Conservation (phyloP, 2,888 invertebrate species). For the Marasmarcha lunaedactyla region DNA sequence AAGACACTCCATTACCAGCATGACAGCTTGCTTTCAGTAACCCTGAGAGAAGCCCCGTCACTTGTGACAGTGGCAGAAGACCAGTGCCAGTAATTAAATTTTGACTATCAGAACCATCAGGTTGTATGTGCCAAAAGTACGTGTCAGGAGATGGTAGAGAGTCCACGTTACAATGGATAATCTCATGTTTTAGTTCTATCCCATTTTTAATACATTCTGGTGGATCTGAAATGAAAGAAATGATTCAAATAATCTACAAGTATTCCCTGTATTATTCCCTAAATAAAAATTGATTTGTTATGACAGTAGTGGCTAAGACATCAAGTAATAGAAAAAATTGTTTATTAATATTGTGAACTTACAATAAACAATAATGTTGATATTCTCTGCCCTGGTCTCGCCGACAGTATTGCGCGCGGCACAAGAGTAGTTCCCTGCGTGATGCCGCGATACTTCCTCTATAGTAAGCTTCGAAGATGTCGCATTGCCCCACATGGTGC, state of each 20-base stretch:
- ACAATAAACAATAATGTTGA: constrained; percentile 48
- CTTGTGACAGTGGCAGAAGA: constrained; percentile 41
- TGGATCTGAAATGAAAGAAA: constrained; percentile 30
- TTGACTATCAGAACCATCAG: constrained; percentile 41
- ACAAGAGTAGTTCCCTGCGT: constrained; percentile 50
- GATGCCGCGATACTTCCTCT: constrained; percentile 38
- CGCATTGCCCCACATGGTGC: constrained; percentile 40
- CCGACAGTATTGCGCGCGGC: constrained; percentile 45
- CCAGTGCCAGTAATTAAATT: constrained; percentile 52
- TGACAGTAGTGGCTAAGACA: too few species aligned
- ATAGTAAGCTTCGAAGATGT: constrained; percentile 28
- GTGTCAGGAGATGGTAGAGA: constrained; percentile 48
- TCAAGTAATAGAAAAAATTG: too few species aligned
- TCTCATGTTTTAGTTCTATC: constrained; percentile 44
- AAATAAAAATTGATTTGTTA: too few species aligned
- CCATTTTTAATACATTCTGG: constrained; percentile 49
- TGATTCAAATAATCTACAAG: too few species aligned
- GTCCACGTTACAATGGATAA: constrained; percentile 42
- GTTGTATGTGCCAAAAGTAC: constrained; percentile 54
- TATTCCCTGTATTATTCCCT: too few species aligned
- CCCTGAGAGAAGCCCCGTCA: constrained; percentile 44
- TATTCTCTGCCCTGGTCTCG: constrained; percentile 40
- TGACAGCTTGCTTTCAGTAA: constrained; percentile 43
- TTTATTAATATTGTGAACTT: constrained; percentile 19
- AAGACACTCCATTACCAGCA: constrained; percentile 50